Percentiles rank a stretch among this genome's conserved stretches.
Conservation (phyloP, 2,888 invertebrate species). For the Polia nebulosa region DNA sequence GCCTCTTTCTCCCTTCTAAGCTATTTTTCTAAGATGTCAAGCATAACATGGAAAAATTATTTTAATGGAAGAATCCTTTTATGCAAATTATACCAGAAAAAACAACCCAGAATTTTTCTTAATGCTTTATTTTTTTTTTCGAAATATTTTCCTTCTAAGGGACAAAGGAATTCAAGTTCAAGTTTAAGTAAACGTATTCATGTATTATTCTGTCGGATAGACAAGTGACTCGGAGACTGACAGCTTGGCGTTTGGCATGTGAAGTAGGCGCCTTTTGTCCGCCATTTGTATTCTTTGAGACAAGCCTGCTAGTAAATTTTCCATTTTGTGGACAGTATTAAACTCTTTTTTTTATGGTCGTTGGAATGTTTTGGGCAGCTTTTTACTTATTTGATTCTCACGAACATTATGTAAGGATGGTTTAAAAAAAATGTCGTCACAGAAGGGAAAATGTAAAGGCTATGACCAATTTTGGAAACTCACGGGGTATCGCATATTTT, state of each 20-base stretch:
- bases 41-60: too few relatives aligned
- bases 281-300: slow-evolving; percentile 45
- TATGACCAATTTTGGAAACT: neutral
- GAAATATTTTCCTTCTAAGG: slow-evolving; percentile 29
- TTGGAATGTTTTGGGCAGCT: slow-evolving; percentile 22
- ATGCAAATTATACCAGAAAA: neutral
- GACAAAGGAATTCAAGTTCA: slow-evolving; percentile 45
- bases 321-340: slow-evolving; percentile 31
- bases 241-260: slow-evolving; percentile 56
- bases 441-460: neutral
- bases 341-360: slow-evolving; percentile 37
- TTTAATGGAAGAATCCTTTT: too few relatives aligned
- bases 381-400: neutral
- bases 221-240: slow-evolving; percentile 55
- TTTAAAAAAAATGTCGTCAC: neutral
- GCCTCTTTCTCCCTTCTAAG: too few relatives aligned
- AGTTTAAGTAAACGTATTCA: slow-evolving; percentile 59
- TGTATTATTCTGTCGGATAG: slow-evolving; percentile 47
- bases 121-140: slow-evolving; percentile 1
- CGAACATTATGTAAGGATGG: neutral
- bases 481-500: neutral
- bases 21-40: too few relatives aligned
- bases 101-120: neutral
- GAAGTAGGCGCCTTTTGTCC: slow-evolving; percentile 54
- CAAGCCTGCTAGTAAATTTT: slow-evolving; percentile 17